Percentiles rank a stretch among this genome's conserved stretches.
Conservation (phyloP, 2,888 invertebrate species). For the Acanthococcus lagerstroemiae region DNA sequence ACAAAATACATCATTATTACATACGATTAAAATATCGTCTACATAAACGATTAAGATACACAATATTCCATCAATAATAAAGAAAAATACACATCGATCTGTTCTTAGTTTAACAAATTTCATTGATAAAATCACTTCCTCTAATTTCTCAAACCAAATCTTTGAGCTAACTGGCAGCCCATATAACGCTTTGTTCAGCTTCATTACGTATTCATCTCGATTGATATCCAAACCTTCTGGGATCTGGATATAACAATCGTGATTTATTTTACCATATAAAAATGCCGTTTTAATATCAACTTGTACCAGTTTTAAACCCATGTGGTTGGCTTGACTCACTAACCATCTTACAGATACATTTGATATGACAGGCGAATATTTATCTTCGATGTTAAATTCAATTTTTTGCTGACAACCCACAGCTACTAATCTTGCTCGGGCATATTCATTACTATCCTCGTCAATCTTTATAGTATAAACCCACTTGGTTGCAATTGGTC, state of each 20-base stretch:
- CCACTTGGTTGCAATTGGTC: too few relatives aligned
- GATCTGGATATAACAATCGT: neutral
- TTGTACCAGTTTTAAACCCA: neutral
- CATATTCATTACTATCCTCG: neutral
- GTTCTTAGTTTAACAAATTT: neutral
- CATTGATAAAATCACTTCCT: neutral
- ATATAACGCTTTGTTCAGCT: neutral
- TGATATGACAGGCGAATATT: neutral
- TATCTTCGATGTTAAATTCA: neutral
- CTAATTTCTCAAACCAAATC: neutral
- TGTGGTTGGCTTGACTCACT: neutral
- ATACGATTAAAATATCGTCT: neutral
- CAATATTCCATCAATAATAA: neutral
- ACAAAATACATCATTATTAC: neutral
- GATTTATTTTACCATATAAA: neutral
- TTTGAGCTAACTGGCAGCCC: neutral
- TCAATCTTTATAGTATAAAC: constrained; percentile 1
- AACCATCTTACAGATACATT: neutral
- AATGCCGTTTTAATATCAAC: constrained; percentile 1
- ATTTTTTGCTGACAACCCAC: neutral
- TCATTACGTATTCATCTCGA: neutral
- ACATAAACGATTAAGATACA: neutral
- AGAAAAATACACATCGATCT: neutral
- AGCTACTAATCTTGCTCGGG: constrained; percentile 3
- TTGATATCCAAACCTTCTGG: constrained; percentile 2